Percentiles rank a stretch among this genome's conserved stretches.
phyloP scores from a whole-genome alignment of 2,113 vertebrate species.

The Prochilodus magdalenae region DNA sequence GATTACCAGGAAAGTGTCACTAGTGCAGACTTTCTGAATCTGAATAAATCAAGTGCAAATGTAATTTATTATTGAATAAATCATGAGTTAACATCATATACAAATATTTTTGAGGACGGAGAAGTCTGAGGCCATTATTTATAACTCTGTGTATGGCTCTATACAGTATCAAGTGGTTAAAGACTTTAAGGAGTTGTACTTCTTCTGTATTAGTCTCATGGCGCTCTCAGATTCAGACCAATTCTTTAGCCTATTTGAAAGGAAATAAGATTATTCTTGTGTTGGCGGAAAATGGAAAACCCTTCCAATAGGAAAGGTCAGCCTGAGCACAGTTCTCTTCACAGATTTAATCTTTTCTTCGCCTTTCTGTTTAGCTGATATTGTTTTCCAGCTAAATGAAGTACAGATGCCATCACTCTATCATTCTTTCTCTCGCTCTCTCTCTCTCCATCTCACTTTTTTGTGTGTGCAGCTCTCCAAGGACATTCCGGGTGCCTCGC shows the following conservation, averaged over 20 bases:
- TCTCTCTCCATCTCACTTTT: neutral
- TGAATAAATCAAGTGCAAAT: too few species aligned
- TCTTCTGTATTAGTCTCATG: neutral
- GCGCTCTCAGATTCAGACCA: neutral
- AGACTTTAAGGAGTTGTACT: neutral
- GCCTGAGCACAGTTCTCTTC: neutral
- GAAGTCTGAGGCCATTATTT: neutral
- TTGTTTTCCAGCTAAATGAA: conserved; percentile 24
- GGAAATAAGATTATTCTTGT: conserved; percentile 27
- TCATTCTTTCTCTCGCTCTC: neutral
- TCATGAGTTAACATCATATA: too few species aligned
- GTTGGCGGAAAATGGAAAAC: conserved; percentile 1
- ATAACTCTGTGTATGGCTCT: too few species aligned
- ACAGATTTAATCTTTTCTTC: conserved; percentile 5
- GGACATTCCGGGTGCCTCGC: neutral
- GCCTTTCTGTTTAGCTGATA: conserved; percentile 1
- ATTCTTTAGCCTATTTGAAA: conserved; percentile 4
- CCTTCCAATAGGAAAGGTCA: conserved; percentile 28
- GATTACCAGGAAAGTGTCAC: too few species aligned
- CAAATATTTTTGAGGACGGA: too few species aligned
- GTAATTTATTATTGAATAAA: too few species aligned
- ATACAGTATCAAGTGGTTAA: neutral
- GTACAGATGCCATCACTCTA: neutral
- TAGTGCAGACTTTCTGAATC: too few species aligned
- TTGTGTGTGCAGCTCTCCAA: neutral